Percentiles rank a stretch among this genome's conserved stretches.
Conservation (phyloP, 1,140 invertebrate genomes). For the Geopemphigus sp. region DNA sequence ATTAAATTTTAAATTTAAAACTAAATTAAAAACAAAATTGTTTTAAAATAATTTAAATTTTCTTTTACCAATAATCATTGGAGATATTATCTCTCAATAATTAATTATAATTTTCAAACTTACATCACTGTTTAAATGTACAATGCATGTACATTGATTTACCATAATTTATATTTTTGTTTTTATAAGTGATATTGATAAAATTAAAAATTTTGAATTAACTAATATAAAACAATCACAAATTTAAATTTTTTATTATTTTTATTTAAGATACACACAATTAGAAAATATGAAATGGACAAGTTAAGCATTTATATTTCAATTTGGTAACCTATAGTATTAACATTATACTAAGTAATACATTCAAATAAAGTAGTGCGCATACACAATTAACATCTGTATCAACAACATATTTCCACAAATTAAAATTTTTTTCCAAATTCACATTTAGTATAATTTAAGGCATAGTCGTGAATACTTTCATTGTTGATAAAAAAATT, state of each 20-base stretch:
- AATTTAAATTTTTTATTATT: background rate
- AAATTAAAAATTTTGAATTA: background rate
- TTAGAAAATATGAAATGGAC: background rate
- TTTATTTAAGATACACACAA: background rate
- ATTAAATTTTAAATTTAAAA: slow-evolving; percentile 18
- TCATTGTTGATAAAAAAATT: too few species aligned
- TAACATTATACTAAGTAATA: background rate
- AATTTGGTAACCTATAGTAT: background rate
- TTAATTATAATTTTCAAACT: slow-evolving; percentile 8
- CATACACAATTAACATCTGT: background rate
- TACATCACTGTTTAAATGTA: background rate
- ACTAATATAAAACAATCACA: background rate
- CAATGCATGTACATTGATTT: background rate
- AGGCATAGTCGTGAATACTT: too few species aligned
- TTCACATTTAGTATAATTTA: too few species aligned
- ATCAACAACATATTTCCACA: background rate
- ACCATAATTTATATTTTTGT: background rate
- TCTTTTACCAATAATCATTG: background rate
- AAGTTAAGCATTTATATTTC: background rate
- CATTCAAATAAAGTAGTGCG: background rate
- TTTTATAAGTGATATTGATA: background rate
- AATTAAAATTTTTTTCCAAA: too few species aligned
- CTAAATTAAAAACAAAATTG: too few species aligned
- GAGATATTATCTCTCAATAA: background rate
- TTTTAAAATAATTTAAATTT: too few species aligned